Evolutionary conservation across 2,888 invertebrate genomes (phyloP).

Genomic region (Nematopogon swammerdamellus): DNA sequence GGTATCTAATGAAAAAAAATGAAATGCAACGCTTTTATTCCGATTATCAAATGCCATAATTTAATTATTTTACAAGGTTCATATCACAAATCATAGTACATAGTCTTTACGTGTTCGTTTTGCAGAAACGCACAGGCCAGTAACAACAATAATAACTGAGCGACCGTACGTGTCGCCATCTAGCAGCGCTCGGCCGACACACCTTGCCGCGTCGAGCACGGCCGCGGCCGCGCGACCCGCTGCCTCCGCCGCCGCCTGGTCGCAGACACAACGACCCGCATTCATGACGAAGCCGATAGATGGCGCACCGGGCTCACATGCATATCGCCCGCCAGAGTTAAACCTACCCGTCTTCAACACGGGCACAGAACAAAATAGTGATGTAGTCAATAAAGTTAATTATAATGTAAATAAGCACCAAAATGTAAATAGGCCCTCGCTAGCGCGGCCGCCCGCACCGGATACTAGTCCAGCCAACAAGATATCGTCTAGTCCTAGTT

Average conservation of each 20-base stretch:
- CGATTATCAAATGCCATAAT: too few species aligned
- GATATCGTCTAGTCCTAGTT: constrained; percentile 56
- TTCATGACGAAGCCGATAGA: constrained; percentile 53
- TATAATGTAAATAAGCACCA: constrained; percentile 57
- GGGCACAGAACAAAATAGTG: constrained; percentile 53
- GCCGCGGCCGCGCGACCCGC: constrained; percentile 28
- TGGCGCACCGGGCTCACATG: constrained; percentile 41
- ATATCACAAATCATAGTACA: too few species aligned
- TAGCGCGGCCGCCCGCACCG: constrained; percentile 18
- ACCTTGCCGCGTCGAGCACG: constrained; percentile 28
- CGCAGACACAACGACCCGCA: constrained; percentile 46
- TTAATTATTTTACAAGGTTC: too few species aligned
- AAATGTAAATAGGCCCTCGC: constrained; percentile 48
- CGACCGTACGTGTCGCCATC: constrained; percentile 36
- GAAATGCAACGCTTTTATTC: too few species aligned
- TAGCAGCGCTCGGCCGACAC: constrained; percentile 27
- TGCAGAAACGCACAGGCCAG: constrained; percentile 32
- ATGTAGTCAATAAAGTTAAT: constrained; percentile 54
- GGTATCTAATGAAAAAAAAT: too few species aligned
- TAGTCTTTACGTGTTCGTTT: too few species aligned
- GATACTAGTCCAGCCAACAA: constrained; percentile 56
- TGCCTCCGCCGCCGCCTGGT: constrained; percentile 13
- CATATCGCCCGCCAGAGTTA: constrained; percentile 45
- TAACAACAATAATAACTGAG: constrained; percentile 32
- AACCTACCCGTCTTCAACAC: constrained; percentile 45